Base-by-base conservation (phyloP, 1,140 invertebrate species). In the Pachypeltis micranthus region DNA sequence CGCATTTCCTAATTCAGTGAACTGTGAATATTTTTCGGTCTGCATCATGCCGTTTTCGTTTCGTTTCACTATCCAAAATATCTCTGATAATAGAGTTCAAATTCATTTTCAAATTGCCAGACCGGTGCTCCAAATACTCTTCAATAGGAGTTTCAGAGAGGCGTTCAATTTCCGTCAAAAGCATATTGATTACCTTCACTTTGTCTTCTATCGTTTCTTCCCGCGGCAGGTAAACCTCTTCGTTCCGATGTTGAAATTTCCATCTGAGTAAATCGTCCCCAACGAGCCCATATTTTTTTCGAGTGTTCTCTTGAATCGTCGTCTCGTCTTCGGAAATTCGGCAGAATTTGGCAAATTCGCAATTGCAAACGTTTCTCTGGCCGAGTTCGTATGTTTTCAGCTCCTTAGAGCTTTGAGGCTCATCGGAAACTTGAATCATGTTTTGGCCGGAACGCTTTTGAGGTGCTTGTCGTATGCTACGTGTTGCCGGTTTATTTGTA, bases 201-300 rank as follows among this genome's bases (percentile, higher is more conserved):
- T 51, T 7, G 47, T 51, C 47, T 10, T 10, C 12, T 4, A 51
- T 51, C 3, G 47, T 51, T 21, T 51, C 47, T 21, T 51, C 47
- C 23, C 47, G 12, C 12, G 47, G 47, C 47, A 51, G 21, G 4
- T 21, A 21, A 51, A 51, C 23, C 21, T 51, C 47, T 51, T 51
- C 47, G 47, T 51, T 51, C 12, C 47, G 47, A 51, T 51, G 47
- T 21, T 14, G 47, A 21, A 51, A 51, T 51, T 51, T 51, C 47
- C 47, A 51, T 21, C 47, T 51, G 7, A 51, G 19, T 21, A 51
- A 51, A 51, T 51, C 47, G 21, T 51, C 47, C 19, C 47, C 47
- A 3, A 51, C 21, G 4, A 51, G 47, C 23, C 47, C 47, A 21
- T 10, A 51, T 51, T 51, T 10, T 51, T 51, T 51, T 51, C 23